Percentiles rank a stretch among this genome's conserved stretches.
Conservation (phyloP, 1,140 invertebrate genomes). For the Nymphalis io region DNA sequence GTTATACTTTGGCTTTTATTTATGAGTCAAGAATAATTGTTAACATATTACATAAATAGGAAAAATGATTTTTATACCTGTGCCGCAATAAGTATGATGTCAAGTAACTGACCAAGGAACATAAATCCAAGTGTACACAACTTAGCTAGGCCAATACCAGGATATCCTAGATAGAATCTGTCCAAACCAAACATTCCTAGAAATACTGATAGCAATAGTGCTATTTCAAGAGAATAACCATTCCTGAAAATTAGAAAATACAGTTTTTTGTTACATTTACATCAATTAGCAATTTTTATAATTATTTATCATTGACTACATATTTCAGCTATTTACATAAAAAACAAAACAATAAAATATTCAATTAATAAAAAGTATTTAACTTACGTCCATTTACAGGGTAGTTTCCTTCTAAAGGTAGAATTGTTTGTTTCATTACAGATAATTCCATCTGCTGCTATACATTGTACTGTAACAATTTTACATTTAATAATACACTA, state of each 20-base stretch:
- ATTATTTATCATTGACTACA: too few relatives aligned
- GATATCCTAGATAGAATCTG: conserved; percentile 98
- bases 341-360: neutral
- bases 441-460: conserved; percentile 89
- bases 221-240: conserved; percentile 95
- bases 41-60: too few relatives aligned
- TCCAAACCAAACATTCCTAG: conserved; percentile 98
- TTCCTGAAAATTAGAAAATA: conserved; percentile 87
- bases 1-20: too few relatives aligned
- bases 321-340: too few relatives aligned
- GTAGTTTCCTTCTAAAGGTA: conserved; percentile 90
- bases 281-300: too few relatives aligned
- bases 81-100: conserved; percentile 97
- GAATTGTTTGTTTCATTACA: conserved; percentile 90
- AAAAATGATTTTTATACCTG: too few relatives aligned
- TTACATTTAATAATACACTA: neutral
- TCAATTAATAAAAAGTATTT: conserved; percentile 14
- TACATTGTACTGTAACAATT: conserved; percentile 87
- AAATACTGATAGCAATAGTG: conserved; percentile 96
- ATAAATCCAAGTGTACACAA: conserved; percentile 97
- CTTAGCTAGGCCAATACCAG: conserved; percentile 96
- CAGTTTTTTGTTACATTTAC: too few relatives aligned
- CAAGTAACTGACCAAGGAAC: conserved; percentile 97
- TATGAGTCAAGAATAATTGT: too few relatives aligned
- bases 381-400: conserved; percentile 96